Evolutionary conservation across 2,888 invertebrate genomes (phyloP), one percentile per base, ranked within the genome.

Genomic region (Kryphioiulus occultus): DNA sequence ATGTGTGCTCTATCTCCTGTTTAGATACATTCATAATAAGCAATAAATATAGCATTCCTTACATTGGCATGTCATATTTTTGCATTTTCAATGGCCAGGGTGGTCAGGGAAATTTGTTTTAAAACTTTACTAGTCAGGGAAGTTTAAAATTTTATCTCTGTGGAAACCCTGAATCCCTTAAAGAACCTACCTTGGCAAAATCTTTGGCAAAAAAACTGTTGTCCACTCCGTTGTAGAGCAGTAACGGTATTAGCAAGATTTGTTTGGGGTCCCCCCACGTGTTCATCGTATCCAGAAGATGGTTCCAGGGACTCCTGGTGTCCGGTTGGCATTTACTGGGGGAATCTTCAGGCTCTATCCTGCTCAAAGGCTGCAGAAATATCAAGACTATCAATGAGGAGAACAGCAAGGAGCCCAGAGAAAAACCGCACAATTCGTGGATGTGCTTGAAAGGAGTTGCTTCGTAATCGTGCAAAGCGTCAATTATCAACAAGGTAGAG

Each of bases 211-310:
- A 96, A 92, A 98, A 99, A 0, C 98, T 98, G 92, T 99, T 98
- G 91, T 99, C 98, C 95, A 99, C 96, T 88, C 99, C 99, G 90
- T 98, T 98, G 95, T 97, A 99, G 86, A 99, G 93, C 0, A 99
- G 99, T 89, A 99, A 95, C 0, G 98, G 98, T 89, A 99, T 97
- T 59, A 99, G 94, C 9, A 99, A 93, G 91, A 98, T 95, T 91
- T 98, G 98, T 91, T 97, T 96, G 0, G 96, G 96, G 91, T 98
- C 96, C 92, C 96, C 96, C 91, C 98, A 93, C 91, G 98, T 98
- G 91, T 95, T 95, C 89, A 96, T 95, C 0, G 98, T 98, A 26
- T 97, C 97, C 10, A 96, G 95, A 7, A 97, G 93, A 87, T 97
- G 93, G 91, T 96, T 96, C 59, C 87, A 85, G 1, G 59, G 85